These are phyloP conservation scores for Heliconius melpomene DNA, from an alignment of 1,140 invertebrate genomes.

Conservation along the genomic window DNA sequence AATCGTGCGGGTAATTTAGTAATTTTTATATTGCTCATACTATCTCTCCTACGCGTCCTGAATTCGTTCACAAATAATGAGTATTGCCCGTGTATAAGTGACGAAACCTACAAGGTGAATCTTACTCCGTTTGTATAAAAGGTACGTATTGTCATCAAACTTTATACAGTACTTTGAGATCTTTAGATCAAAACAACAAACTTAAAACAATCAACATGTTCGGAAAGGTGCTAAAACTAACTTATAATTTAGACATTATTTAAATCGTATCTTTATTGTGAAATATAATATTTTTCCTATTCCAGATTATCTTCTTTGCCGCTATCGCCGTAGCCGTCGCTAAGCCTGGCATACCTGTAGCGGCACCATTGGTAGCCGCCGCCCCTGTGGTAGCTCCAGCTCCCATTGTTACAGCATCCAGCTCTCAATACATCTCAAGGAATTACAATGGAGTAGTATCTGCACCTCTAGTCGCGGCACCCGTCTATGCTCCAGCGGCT, in stretches of 20 bases:
- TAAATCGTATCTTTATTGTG: neutral
- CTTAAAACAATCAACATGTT: conserved; percentile 63
- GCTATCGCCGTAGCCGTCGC: conserved; percentile 64
- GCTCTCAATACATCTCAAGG: conserved; percentile 83
- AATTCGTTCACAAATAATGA: conserved; percentile 50
- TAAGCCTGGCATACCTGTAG: conserved; percentile 65
- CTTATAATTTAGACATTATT: neutral
- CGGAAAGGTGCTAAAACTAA: conserved; percentile 53
- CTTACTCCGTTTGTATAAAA: conserved; percentile 73
- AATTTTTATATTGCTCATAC: neutral
- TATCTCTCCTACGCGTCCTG: conserved; percentile 48
- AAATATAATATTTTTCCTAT: conserved; percentile 28
- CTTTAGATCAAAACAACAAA: conserved; percentile 58
- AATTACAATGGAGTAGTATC: conserved; percentile 83
- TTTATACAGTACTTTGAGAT: conserved; percentile 58
- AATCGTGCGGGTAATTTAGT: neutral
- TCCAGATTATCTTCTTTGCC: conserved; percentile 66
- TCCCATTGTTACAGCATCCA: conserved; percentile 83
- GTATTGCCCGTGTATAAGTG: conserved; percentile 46
- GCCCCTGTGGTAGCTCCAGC: conserved; percentile 70
- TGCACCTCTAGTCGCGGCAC: conserved; percentile 69
- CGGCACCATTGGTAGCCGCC: conserved; percentile 58
- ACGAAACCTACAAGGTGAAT: conserved; percentile 78
- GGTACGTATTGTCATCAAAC: conserved; percentile 61
- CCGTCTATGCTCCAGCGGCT: conserved; percentile 4